Evolutionary conservation across 2,113 vertebrate genomes (phyloP).

Genomic region (Parus major): DNA sequence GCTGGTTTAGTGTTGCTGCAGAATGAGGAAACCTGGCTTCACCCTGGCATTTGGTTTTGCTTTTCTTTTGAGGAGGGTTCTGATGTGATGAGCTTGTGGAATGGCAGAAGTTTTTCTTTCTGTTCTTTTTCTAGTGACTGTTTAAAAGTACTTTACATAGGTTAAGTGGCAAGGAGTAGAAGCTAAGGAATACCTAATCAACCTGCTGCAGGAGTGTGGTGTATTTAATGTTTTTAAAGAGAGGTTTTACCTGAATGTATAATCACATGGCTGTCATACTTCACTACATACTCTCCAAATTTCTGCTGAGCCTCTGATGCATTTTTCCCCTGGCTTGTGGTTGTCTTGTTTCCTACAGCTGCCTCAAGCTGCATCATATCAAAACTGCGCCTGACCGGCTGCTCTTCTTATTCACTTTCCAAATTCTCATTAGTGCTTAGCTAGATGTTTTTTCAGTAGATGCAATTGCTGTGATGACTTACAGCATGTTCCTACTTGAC

Average conservation of each 20-base stretch:
- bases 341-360: not conserved
- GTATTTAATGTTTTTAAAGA: not conserved
- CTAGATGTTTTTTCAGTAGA: not conserved
- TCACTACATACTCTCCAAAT: accelerated
- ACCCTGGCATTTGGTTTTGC: not conserved
- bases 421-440: not conserved
- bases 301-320: not conserved
- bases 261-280: not conserved
- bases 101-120: not conserved
- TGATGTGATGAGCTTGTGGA: not conserved
- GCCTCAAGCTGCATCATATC: not conserved
- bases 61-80: not conserved
- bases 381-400: not conserved
- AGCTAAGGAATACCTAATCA: not conserved
- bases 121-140: not conserved
- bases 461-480: not conserved
- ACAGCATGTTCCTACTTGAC: not conserved
- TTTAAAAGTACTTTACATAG: not conserved
- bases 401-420: not conserved
- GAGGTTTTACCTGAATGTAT: not conserved
- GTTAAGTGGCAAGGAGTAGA: not conserved
- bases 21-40: not conserved
- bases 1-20: not conserved
- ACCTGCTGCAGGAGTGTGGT: not conserved
- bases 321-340: not conserved